Evolutionary conservation across 2,888 invertebrate species (phyloP).

Genomic region (Ennomos erosarius): DNA sequence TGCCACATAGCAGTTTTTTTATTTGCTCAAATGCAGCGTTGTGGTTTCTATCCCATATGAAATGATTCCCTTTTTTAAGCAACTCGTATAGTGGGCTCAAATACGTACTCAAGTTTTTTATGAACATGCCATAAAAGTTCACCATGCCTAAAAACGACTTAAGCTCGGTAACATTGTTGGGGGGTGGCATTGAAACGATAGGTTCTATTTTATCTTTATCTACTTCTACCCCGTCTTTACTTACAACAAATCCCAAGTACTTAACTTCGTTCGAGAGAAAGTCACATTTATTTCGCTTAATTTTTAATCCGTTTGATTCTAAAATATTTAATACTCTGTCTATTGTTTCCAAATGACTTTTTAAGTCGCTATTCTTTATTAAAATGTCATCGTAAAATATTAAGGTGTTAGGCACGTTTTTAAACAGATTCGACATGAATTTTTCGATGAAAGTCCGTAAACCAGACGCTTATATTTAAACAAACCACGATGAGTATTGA

Average conservation of each 20-base stretch:
- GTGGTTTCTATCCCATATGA: not conserved
- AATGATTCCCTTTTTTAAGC: constrained; percentile 16
- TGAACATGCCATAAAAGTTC: constrained; percentile 33
- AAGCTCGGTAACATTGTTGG: constrained; percentile 17
- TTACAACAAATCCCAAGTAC: constrained; percentile 26
- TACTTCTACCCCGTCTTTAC: constrained; percentile 18
- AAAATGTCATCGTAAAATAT: too few species aligned
- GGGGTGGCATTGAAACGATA: constrained; percentile 6
- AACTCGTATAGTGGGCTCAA: constrained; percentile 24
- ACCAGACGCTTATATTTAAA: constrained; percentile 15
- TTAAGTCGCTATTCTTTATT: too few species aligned
- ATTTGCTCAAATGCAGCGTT: too few species aligned
- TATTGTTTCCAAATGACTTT: too few species aligned
- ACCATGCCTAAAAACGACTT: constrained; percentile 30
- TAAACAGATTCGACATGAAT: too few species aligned
- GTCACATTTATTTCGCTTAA: too few species aligned
- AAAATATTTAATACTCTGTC: too few species aligned
- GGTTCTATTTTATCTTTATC: constrained; percentile 21
- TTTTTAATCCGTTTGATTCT: too few species aligned
- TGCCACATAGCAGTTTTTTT: too few species aligned
- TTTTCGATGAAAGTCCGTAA: constrained; percentile 1
- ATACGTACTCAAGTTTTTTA: constrained; percentile 24
- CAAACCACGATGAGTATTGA: constrained; percentile 33
- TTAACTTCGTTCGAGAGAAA: constrained; percentile 16
- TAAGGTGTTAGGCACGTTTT: too few species aligned